Evolutionary conservation across 2,113 vertebrate genomes (phyloP), one percentile per base, ranked within the genome.

Genomic region (Menidia beryllina): DNA sequence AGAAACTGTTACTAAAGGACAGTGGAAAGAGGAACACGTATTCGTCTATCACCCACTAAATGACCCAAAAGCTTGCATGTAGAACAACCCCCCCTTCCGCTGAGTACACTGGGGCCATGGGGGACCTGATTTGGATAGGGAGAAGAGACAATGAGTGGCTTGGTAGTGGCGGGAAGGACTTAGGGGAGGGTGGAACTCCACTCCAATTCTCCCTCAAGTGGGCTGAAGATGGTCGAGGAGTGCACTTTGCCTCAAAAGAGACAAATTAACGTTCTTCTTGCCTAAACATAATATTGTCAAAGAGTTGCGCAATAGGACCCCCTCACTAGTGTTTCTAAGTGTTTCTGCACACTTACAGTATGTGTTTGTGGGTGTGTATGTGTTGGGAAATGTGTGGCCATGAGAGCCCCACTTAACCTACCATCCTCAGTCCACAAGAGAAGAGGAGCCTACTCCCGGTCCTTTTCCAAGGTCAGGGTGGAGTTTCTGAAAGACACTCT

Each of bases 191-290:
- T 68, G 75, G 62, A 68, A 43, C 66, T 58, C 77, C 77, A 88
- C 85, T 86, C 82, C 63, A 90, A 53, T 86, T 83, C 52, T 45
- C 51, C 27, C 67, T 91, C 58, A 86, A 94, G 89, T 91, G 87
- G 77, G 34, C 75, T 90, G 76, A 87, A 87, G 85, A 92, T 91
- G 85, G 64, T 80, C 75, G 74, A 89, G 68, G 85, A 93, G 89
- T 84, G 87, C 89, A 86, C 93, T 91, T 88, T 73, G 51, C 68
- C 61, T 80, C 64, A 86, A 90, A 91, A 84, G 85, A 84, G 80
- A 76, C 87, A 91, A 92, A 93, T 93, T 90, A 89, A 91, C 92
- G 92, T 93, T 91, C 86, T 72, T 92, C 88, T 91, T 84, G 84
- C 75, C 84, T 87, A 90, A 93, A 88, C 86, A 93, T 91, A 93